Conservation (phyloP, 2,888 invertebrate genomes). For the Dasypolia templi region DNA sequence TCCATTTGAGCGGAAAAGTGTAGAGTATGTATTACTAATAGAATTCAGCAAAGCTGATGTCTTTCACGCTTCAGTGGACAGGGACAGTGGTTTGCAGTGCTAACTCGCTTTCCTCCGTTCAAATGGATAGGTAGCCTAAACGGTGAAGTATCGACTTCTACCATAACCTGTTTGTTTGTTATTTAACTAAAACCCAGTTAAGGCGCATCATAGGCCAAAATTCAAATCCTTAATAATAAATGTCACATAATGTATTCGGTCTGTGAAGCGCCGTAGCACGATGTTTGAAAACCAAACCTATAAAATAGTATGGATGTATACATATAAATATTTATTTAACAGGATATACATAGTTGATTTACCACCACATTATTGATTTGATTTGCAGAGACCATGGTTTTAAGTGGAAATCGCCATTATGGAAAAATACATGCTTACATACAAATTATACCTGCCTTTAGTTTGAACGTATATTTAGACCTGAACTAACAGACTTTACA, state of each 20-base stretch:
- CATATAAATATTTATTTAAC: background rate
- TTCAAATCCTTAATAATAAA: background rate
- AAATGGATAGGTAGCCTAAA: background rate
- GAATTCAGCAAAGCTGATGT: background rate
- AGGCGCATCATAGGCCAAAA: background rate
- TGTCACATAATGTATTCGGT: background rate
- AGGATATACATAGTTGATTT: background rate
- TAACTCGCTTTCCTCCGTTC: background rate
- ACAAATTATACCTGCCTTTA: background rate
- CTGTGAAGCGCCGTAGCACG: background rate
- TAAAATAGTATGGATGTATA: background rate
- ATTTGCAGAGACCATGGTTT: background rate
- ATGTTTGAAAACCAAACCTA: background rate
- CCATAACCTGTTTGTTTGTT: background rate
- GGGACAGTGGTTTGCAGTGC: background rate
- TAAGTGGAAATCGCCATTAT: background rate
- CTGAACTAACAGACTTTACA: background rate
- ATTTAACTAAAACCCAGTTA: background rate
- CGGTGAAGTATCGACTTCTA: rapidly evolving
- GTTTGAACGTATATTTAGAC: background rate
- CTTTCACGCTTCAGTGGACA: background rate
- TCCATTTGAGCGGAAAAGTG: background rate
- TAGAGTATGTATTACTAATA: background rate
- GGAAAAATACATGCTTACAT: constrained; percentile 11
- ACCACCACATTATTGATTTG: background rate